These are phyloP conservation scores for Hydropsyche betteni DNA, from an alignment of 2,888 invertebrate species.

Conservation along the genomic window DNA sequence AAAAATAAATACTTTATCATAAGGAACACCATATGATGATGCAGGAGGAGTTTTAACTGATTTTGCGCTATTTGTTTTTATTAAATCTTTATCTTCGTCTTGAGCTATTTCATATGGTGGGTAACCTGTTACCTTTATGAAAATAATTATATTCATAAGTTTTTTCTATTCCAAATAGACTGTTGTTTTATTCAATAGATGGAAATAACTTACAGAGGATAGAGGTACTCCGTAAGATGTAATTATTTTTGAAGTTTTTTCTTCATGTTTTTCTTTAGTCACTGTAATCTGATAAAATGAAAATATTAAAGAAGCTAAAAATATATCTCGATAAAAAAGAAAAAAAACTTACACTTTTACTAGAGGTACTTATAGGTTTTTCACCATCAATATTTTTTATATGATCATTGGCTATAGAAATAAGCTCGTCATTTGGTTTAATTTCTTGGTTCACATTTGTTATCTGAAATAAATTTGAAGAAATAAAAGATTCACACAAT, in stretches of 20 bases:
- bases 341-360: background rate
- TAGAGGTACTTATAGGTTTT: background rate
- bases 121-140: slow-evolving; percentile 18
- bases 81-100: background rate
- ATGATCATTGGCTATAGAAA: slow-evolving; percentile 46
- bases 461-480: no score
- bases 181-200: background rate
- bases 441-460: background rate
- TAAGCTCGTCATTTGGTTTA: slow-evolving; percentile 43
- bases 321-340: no score
- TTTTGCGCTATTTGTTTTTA: background rate
- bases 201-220: slow-evolving; percentile 29
- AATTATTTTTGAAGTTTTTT: slow-evolving; percentile 25
- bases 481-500: no score
- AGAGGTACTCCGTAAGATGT: slow-evolving; percentile 45
- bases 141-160: background rate
- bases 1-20: slow-evolving; percentile 28
- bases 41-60: slow-evolving; percentile 43
- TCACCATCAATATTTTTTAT: slow-evolving; percentile 10
- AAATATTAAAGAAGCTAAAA: no score
- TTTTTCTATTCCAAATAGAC: background rate
- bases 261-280: background rate
- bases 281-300: no score
- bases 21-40: slow-evolving; percentile 49
- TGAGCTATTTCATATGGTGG: slow-evolving; percentile 18